phyloP scores from a whole-genome alignment of 2,888 invertebrate species.

The Cremastinae sp. region DNA sequence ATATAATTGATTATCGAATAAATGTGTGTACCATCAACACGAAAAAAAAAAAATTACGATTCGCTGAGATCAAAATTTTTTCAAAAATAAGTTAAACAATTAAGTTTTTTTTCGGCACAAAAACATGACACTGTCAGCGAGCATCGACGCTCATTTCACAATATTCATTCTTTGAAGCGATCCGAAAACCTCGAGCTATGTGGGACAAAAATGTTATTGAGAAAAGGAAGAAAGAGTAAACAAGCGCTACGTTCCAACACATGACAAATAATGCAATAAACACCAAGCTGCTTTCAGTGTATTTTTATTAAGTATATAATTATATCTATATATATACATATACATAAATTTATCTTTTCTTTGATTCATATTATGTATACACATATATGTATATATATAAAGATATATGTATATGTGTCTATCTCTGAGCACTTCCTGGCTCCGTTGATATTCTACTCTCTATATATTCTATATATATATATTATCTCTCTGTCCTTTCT shows the following conservation, averaged over 20 bases:
- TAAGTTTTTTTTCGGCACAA: no score
- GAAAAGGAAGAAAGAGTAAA: constrained; percentile 21
- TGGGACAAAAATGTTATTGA: background rate
- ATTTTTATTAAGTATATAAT: constrained; percentile 73
- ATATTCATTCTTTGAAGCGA: no score
- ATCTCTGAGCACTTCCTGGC: constrained; percentile 60
- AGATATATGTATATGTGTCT: constrained; percentile 64
- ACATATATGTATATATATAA: constrained; percentile 52
- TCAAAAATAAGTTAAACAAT: no score
- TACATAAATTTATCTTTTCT: constrained; percentile 58
- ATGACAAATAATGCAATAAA: constrained; percentile 75
- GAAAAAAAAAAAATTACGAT: background rate
- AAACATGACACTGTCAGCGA: no score
- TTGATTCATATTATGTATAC: constrained; percentile 63
- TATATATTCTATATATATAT: constrained; percentile 48
- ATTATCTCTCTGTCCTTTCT: constrained; percentile 48
- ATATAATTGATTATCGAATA: constrained; percentile 41
- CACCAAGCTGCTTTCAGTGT: constrained; percentile 80
- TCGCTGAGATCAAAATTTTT: no score
- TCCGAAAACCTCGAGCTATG: constrained; percentile 7
- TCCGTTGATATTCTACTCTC: constrained; percentile 56
- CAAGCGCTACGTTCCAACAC: constrained; percentile 69
- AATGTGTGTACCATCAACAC: constrained; percentile 18
- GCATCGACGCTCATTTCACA: no score
- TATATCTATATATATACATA: constrained; percentile 64